phyloP scores from a whole-genome alignment of 2,797 vertebrate genomes.

The Paramormyrops hopkinsi region DNA sequence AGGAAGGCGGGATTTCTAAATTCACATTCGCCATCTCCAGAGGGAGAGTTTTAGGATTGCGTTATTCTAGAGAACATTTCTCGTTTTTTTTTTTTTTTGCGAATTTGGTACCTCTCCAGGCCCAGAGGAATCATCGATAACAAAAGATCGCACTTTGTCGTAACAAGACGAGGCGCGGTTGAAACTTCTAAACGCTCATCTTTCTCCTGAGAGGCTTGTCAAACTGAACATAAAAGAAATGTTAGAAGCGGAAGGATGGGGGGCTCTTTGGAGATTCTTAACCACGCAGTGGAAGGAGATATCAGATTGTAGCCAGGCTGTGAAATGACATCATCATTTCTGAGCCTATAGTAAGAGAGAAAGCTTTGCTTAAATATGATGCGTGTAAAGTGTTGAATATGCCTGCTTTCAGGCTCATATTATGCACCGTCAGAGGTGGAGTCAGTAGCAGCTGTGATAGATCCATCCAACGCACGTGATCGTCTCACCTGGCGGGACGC shows the following conservation, averaged over 20 bases:
- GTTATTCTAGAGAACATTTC: background rate
- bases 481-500: conserved; percentile 34
- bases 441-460: conserved; percentile 17
- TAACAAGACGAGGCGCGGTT: background rate
- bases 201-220: conserved; percentile 23
- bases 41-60: background rate
- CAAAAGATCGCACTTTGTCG: conserved; percentile 8
- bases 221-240: conserved; percentile 18
- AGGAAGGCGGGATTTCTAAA: background rate
- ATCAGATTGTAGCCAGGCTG: conserved; percentile 5
- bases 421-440: conserved; percentile 17
- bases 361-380: conserved; percentile 9
- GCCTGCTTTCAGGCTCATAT: conserved; percentile 23
- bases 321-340: conserved; percentile 20
- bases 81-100: background rate
- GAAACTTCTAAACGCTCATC: conserved; percentile 8
- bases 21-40: background rate
- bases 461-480: conserved; percentile 18
- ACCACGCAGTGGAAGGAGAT: background rate
- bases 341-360: background rate
- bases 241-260: conserved; percentile 11
- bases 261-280: conserved; percentile 6
- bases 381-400: conserved; percentile 8
- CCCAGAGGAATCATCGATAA: conserved; percentile 4
- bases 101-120: background rate